Base-by-base conservation (phyloP, 1,140 invertebrate genomes). In the Rhopalosiphum maidis region DNA sequence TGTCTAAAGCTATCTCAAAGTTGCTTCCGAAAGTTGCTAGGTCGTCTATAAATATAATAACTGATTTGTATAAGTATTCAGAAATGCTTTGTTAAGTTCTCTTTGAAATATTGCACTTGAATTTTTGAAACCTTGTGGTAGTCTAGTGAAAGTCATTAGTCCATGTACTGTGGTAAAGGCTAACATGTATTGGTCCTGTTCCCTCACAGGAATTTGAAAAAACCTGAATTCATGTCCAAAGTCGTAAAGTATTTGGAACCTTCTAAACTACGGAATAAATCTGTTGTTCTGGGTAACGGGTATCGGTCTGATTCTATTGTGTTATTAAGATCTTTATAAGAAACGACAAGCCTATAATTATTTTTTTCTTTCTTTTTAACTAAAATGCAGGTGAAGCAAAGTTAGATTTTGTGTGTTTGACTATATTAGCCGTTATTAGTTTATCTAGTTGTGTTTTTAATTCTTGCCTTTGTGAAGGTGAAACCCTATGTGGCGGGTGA, bases 171-270 rank as follows among this genome's bases (percentile, higher is more conserved):
- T 55, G 2, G 88, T 90, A 35, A 90, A 90, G 8, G 88, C 88
- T 55, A 90, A 21, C 37, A 41, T 83, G 37, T 90, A 43, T 77
- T 90, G 95, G 87, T 95, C 94, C 0, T 94, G 54, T 46, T 94
- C 86, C 11, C 95, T 94, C 3, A 96, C 94, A 11, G 94, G 94
- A 11, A 96, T 94, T 94, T 96, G 96, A 94, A 95, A 95, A 95
- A 96, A 21, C 96, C 96, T 54, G 94, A 95, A 1, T 94, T 94
- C 37, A 96, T 92, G 95, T 96, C 96, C 3, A 96, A 87, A 0
- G 95, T 94, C 11, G 95, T 95, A 91, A 96, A 96, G 91, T 95
- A 95, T 43, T 94, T 94, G 11, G 94, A 94, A 8, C 94, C 94
- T 1, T 94, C 94, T 86, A 96, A 89, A 51, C 94, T 94, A 93